Percentiles rank a stretch among this genome's conserved stretches.
These are phyloP conservation scores for Campylomormyrus numenius DNA, from an alignment of 2,113 vertebrate species.

Conservation along the genomic window DNA sequence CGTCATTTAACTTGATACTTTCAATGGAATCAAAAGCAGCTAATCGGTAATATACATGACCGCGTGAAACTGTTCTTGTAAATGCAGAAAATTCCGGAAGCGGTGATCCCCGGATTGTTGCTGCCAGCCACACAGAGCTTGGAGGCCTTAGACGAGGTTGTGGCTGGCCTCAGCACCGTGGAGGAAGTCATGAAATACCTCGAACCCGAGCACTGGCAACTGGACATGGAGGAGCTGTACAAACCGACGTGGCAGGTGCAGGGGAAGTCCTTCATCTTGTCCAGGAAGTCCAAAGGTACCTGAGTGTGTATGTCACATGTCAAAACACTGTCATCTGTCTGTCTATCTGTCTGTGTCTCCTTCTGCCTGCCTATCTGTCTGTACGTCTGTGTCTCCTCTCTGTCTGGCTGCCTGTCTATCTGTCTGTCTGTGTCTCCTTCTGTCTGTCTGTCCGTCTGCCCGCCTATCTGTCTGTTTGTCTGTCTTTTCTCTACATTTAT, in stretches of 20 bases:
- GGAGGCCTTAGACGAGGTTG: constrained; percentile 73
- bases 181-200: constrained; percentile 96
- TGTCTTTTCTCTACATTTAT: background rate
- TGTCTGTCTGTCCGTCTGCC: too few species aligned
- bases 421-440: too few species aligned
- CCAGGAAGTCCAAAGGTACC: constrained; percentile 86
- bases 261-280: constrained; percentile 86
- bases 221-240: constrained; percentile 91
- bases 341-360: background rate
- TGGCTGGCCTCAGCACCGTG: constrained; percentile 75
- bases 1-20: background rate
- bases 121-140: constrained; percentile 66
- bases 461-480: background rate
- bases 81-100: constrained; percentile 54
- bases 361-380: too few species aligned
- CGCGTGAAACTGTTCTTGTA: constrained; percentile 13
- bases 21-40: background rate
- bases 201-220: constrained; percentile 89
- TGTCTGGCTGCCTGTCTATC: too few species aligned
- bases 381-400: too few species aligned
- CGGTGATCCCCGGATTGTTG: constrained; percentile 54
- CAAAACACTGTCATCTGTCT: background rate
- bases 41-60: background rate
- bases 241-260: constrained; percentile 85
- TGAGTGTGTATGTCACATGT: background rate